Evolutionary conservation across 2,113 vertebrate species (phyloP).

Genomic region (Periophthalmodon schlosseri): DNA sequence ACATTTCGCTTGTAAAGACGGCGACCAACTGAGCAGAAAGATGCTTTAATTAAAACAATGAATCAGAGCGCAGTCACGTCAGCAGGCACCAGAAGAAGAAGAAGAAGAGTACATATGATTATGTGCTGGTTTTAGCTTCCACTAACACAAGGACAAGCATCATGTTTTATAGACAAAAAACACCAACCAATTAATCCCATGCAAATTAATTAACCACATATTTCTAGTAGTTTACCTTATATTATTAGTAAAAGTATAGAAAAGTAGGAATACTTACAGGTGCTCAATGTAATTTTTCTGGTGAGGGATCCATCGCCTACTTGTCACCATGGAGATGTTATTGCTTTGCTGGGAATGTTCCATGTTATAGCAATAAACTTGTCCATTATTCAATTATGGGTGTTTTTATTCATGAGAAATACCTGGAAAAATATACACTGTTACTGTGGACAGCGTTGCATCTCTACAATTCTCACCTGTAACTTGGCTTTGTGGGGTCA

Average conservation of each 20-base stretch:
- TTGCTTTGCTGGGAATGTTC: too few relatives aligned
- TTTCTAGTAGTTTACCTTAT: too few relatives aligned
- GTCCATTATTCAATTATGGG: too few relatives aligned
- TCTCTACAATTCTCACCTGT: too few relatives aligned
- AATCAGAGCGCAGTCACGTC: conserved; percentile 8
- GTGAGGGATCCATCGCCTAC: neutral
- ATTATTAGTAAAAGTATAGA: neutral
- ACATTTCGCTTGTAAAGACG: conserved; percentile 10
- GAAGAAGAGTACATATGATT: neutral
- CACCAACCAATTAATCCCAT: neutral
- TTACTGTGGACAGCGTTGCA: too few relatives aligned
- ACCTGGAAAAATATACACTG: too few relatives aligned
- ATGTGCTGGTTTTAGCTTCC: neutral
- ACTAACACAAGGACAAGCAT: neutral
- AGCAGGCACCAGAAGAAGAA: neutral
- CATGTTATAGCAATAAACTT: too few relatives aligned
- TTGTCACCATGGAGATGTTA: too few relatives aligned
- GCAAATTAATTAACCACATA: too few relatives aligned
- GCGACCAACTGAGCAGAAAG: conserved; percentile 12
- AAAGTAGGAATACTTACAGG: neutral
- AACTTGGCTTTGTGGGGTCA: too few relatives aligned
- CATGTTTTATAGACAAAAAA: neutral
- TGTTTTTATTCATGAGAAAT: too few relatives aligned
- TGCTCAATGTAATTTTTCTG: neutral
- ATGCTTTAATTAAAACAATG: conserved; percentile 15